phyloP scores from a whole-genome alignment of 2,888 invertebrate species.

The Lasioglossum villosulum region DNA sequence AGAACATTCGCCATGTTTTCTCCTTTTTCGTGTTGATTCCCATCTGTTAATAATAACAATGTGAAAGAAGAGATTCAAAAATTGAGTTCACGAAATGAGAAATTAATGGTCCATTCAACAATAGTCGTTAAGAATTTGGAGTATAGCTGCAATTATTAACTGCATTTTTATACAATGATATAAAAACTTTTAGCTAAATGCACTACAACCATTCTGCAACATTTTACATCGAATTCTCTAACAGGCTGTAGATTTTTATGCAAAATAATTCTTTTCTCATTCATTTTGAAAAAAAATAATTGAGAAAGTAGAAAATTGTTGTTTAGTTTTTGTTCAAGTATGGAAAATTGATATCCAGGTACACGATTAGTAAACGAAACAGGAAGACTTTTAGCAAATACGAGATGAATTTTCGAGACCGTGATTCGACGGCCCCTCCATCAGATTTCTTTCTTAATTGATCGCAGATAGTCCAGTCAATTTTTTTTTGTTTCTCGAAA shows the following conservation, averaged over 20 bases:
- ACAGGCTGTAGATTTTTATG: background rate
- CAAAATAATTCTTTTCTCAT: too few relatives aligned
- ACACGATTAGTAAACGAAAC: background rate
- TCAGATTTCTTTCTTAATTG: constrained; percentile 42
- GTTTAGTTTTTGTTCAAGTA: background rate
- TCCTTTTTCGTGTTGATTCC: background rate
- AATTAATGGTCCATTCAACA: background rate
- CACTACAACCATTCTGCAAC: background rate
- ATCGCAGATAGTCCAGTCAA: constrained; percentile 48
- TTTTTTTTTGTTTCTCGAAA: constrained; percentile 41
- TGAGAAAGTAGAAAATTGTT: too few relatives aligned
- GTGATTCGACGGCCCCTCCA: background rate
- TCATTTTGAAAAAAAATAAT: too few relatives aligned
- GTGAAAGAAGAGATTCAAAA: background rate
- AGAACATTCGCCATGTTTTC: background rate
- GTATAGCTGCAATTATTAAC: too few relatives aligned
- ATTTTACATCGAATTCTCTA: background rate
- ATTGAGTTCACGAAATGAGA: background rate
- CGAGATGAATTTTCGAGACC: background rate
- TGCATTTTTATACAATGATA: background rate
- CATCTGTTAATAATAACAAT: background rate
- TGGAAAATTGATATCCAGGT: background rate
- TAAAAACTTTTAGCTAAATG: background rate
- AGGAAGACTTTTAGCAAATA: background rate
- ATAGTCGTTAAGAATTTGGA: background rate